Evolutionary conservation across 35 echinoderm and acorn worm genomes (phyloP), one percentile per base, ranked within the genome.

Genomic region (Nesometra sesokonis): DNA sequence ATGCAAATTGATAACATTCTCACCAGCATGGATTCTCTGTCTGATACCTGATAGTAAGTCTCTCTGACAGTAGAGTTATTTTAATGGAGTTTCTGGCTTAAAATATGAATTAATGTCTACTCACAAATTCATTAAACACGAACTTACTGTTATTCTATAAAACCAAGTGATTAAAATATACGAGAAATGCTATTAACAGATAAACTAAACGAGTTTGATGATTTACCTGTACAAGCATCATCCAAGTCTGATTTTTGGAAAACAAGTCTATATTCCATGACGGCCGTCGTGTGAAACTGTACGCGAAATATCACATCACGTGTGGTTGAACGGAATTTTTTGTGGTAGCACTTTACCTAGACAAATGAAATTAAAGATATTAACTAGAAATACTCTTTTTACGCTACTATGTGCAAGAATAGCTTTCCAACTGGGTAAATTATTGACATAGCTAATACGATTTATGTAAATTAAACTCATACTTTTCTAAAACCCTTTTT

Each of bases 261-360:
- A 76, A 91, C 86, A n/a, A 99, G 80, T 78, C 92, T 82, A 76
- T 94, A 99, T 80, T 99, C 92, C 79, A 93, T 87, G 31, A 99
- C 90, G 7, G 96, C 96, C 15, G 92, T 94, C 1, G 96, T 99
- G 46, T 99, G 96, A 33, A 99, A 99, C 90, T 99, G 96, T 85
- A 93, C 94, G 32, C 96, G 83, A 67, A 99, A 99, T 29, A 99
- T 84, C 0, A 91, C 90, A 78, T 99, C 96, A 36, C 96, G 90
- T 21, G 92, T 99, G 11, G 86, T 99, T 0, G 92, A 88, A 11
- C 92, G 85, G 78, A 92, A 94, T 52, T 99, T 99, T 86, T 94
- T 99, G 86, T 99, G 96, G 86, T 99, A 99, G 67, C 96, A 99
- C 82, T 94, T 99, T 29, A 99, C 79, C 94, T 97, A 46, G 31